These are phyloP conservation scores for Pygocentrus nattereri DNA, from an alignment of 2,797 vertebrate genomes.

Conservation along the genomic window DNA sequence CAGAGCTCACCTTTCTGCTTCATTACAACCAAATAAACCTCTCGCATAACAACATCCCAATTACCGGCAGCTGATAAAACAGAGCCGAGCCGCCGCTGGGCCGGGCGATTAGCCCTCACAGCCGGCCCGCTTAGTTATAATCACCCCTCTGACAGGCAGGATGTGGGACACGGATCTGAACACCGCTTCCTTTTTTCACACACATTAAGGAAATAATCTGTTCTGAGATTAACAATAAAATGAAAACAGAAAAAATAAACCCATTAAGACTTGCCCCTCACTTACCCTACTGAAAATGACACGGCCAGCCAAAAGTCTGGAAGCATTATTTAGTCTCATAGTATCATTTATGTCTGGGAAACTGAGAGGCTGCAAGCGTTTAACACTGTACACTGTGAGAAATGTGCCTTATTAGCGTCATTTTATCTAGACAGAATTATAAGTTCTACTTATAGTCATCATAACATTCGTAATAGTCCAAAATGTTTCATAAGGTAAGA, in stretches of 20 bases:
- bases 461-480: too few relatives aligned
- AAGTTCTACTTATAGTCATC: too few relatives aligned
- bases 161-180: constrained; percentile 49
- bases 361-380: too few relatives aligned
- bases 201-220: constrained; percentile 27
- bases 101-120: constrained; percentile 4
- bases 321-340: not conserved
- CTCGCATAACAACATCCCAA: constrained; percentile 58
- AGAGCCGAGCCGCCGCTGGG: constrained; percentile 16
- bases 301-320: not conserved
- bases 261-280: not conserved
- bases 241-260: not conserved
- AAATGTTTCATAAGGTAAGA: too few relatives aligned
- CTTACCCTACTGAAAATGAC: not conserved
- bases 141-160: constrained; percentile 52
- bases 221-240: constrained; percentile 7
- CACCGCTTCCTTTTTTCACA: constrained; percentile 7
- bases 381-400: too few relatives aligned
- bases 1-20: constrained; percentile 62
- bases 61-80: constrained; percentile 69
- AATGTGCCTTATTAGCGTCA: too few relatives aligned
- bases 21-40: constrained; percentile 64
- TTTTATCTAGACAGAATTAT: too few relatives aligned
- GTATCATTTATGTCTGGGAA: not conserved
- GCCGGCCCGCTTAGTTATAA: constrained; percentile 44